Base-by-base conservation (phyloP, 2,797 vertebrate genomes). In the Trematomus bernacchii region DNA sequence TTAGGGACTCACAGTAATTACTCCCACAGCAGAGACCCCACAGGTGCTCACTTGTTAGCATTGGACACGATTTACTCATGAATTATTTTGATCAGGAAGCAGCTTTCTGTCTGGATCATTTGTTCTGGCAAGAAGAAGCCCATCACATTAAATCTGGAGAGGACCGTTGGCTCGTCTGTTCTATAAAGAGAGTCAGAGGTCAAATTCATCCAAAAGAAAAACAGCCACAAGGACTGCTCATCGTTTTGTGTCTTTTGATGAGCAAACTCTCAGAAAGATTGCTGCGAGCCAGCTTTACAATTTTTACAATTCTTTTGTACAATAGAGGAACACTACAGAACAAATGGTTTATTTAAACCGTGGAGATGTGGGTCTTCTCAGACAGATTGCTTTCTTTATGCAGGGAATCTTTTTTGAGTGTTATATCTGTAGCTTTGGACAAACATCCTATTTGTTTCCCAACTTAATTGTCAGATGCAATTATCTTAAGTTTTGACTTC, bases 71-170 rank as follows among this genome's bases (percentile, higher is more conserved):
- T 50, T 40, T 50, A 47, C 4, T 55, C 51, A 16, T 6, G 13
- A 55, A 37, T 15, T 19, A 60, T 15, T 37, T 44, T 23, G 50
- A 71, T 51, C 48, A 40, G 27, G 10, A 61, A 7, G 51, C 61
- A 60, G 85, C 65, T n/a, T 44, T 61, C 83, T 51, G 67, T 19
- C 61, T 21, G 75, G 60, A 70, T 81, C 58, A 62, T 73, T 73
- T 76, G 69, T 71, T 79, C 77, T 62, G 71, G 18, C 55, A 79
- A 60, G 66, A 76, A 67, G 44, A 73, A 21, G 61, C 43, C 13
- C 43, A 19, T 66, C n/a, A 4, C n/a, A 11, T 15, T 44, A 33
- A 44, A 80, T 66, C 18, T 71, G 47, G 66, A 74, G 55, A 40
- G 7, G 60, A 65, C 16, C 33, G 60, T 59, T 53, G 30, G 37